Conservation (phyloP, 2,888 invertebrate genomes). For the Clunio marinus region DNA sequence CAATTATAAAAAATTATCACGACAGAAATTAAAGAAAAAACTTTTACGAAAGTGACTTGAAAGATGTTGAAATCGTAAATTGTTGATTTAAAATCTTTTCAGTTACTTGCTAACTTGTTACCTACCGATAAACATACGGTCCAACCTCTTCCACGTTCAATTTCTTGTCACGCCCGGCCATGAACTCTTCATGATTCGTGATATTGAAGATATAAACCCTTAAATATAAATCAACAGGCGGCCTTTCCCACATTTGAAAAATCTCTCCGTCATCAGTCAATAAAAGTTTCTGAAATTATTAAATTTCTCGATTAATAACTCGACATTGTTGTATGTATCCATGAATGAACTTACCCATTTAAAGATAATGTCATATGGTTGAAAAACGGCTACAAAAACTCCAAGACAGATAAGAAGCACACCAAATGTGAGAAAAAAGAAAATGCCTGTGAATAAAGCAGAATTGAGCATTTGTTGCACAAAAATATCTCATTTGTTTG, state of each 20-base stretch:
- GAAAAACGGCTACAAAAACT: slow-evolving; percentile 61
- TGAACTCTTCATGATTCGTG: slow-evolving; percentile 74
- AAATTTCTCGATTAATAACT: slow-evolving; percentile 3
- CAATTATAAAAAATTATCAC: too few relatives aligned
- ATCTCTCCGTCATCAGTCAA: slow-evolving; percentile 74
- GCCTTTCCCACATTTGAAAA: slow-evolving; percentile 75
- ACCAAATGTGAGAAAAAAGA: slow-evolving; percentile 65
- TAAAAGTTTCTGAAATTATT: slow-evolving; percentile 61
- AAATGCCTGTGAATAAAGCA: slow-evolving; percentile 65
- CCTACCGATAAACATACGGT: slow-evolving; percentile 84
- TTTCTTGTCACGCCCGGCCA: slow-evolving; percentile 69
- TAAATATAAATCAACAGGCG: slow-evolving; percentile 72
- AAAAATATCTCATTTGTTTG: too few relatives aligned
- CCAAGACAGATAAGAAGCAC: slow-evolving; percentile 62
- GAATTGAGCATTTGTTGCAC: too few relatives aligned
- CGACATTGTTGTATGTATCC: background rate
- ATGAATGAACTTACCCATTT: slow-evolving; percentile 58
- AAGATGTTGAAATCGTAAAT: background rate
- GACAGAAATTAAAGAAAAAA: too few relatives aligned
- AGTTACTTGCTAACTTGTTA: too few relatives aligned
- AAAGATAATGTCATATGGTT: slow-evolving; percentile 72
- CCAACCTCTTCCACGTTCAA: slow-evolving; percentile 73
- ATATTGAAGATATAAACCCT: slow-evolving; percentile 78
- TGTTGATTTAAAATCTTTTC: too few relatives aligned
- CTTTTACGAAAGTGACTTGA: too few relatives aligned